Base-by-base conservation (phyloP, 2,797 vertebrate species). In the Acomys russatus region DNA sequence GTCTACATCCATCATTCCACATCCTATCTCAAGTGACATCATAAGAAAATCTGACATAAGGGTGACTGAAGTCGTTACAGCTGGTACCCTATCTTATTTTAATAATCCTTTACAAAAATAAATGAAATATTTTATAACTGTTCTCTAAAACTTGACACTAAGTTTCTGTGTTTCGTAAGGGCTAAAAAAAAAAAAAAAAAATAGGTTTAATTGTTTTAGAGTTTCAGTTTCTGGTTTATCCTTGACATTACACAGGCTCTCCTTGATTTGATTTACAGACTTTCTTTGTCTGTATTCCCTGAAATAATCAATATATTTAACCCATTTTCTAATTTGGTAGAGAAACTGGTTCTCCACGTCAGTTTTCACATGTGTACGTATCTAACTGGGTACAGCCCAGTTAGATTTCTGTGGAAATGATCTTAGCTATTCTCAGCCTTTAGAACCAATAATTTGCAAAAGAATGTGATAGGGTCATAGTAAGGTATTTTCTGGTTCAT, bases 211-310 rank as follows among this genome's bases (percentile, higher is more conserved):
- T 96, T 97, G 23, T 87, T 93, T 85, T 94, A 80, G 76, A 71
- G 79, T 96, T 96, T 94, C 88, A 87, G 91, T 91, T 97, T 96
- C 96, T 97, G 88, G 82, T 74, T 96, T 94, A 94, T 89, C 80
- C 61, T 86, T 94, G 88, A 97, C 92, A 96, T 76, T 93, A 96
- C 77, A 94, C 91, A 98, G 93, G 8, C 93, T 96, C 88, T 94
- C 77, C 68, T 95, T 96, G 89, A 97, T 97, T 95, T 90, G 82
- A 98, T 97, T 96, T 97, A 90, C 90, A 89, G 85, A 77, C 89
- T 95, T 90, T 61, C 59, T 88, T 91, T 92, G 59, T 97, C 78
- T 95, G 22, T 92, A 87, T 95, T 92, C 89, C 28, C 64, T 64
- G 78, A 95, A 94, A 93, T 94, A 93, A 96, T 97, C 94, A 96